Percentiles rank a stretch among this genome's conserved stretches.
Conservation (phyloP, 2,113 vertebrate genomes). For the Pygoscelis adeliae region DNA sequence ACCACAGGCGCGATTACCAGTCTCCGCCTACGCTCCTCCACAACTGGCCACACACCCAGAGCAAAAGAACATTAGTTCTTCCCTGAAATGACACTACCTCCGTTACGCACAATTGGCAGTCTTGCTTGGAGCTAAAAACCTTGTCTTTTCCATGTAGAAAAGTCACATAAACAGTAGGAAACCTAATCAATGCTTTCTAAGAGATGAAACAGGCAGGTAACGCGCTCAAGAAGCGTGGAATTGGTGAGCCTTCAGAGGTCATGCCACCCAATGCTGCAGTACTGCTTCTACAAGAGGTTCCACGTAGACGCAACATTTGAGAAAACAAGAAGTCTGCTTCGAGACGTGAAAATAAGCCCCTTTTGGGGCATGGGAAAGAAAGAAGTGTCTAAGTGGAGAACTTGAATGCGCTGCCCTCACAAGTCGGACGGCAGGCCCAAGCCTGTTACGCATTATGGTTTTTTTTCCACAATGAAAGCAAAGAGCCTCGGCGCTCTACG, state of each 20-base stretch:
- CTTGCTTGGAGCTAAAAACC: background rate
- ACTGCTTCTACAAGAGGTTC: background rate
- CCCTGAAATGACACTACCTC: background rate
- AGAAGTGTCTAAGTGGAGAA: background rate
- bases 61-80: too few species aligned
- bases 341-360: background rate
- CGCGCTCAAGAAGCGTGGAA: fast-evolving
- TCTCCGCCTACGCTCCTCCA: background rate
- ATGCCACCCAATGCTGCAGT: fast-evolving
- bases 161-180: background rate
- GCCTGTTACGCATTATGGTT: background rate
- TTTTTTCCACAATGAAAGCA: background rate
- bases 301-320: fast-evolving
- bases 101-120: fast-evolving
- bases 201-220: background rate
- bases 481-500: background rate
- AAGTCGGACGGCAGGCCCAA: background rate
- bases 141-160: background rate
- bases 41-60: background rate
- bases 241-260: fast-evolving
- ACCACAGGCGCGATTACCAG: fast-evolving
- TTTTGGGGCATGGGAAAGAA: background rate
- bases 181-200: background rate
- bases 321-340: fast-evolving
- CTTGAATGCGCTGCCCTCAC: background rate